These are phyloP conservation scores for Aphelinus atriplicis DNA, from an alignment of 1,140 invertebrate genomes.

Conservation along the genomic window DNA sequence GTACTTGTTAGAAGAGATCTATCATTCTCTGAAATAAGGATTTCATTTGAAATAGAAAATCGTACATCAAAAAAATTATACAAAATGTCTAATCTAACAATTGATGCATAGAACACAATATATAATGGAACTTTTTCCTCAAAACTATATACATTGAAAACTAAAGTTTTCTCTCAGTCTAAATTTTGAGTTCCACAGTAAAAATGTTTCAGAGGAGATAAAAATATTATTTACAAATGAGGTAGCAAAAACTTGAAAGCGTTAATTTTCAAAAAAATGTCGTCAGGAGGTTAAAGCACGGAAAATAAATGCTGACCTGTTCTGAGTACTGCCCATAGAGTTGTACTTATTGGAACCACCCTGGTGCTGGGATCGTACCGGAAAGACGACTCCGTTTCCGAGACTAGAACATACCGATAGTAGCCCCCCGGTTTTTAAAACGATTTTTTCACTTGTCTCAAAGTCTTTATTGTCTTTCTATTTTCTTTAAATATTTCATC, in stretches of 20 bases:
- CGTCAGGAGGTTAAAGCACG: conserved; percentile 35
- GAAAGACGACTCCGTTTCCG: conserved; percentile 88
- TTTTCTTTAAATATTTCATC: not conserved
- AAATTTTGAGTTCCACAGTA: conserved; percentile 51
- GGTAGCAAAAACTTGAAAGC: too few species aligned
- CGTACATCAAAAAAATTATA: too few species aligned
- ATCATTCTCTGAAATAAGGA: too few species aligned
- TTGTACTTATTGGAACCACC: conserved; percentile 77
- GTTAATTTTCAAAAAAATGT: too few species aligned
- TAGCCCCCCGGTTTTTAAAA: conserved; percentile 56
- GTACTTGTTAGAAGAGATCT: too few species aligned
- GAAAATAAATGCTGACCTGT: conserved; percentile 76
- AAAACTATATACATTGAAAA: too few species aligned
- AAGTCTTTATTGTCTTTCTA: not conserved
- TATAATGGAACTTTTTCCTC: too few species aligned
- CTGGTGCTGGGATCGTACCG: conserved; percentile 79
- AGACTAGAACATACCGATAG: conserved; percentile 75
- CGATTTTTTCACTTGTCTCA: conserved; percentile 35
- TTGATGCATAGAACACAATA: too few species aligned
- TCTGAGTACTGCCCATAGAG: conserved; percentile 88
- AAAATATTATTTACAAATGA: too few species aligned
- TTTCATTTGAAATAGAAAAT: too few species aligned
- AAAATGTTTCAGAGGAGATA: conserved; percentile 39
- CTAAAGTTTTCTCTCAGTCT: not conserved
- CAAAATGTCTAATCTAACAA: too few species aligned